A percentile compares a stretch with the other conserved stretches of the same genome.
Conservation (phyloP, 2,797 vertebrate species). For the Naso thynnoides region DNA sequence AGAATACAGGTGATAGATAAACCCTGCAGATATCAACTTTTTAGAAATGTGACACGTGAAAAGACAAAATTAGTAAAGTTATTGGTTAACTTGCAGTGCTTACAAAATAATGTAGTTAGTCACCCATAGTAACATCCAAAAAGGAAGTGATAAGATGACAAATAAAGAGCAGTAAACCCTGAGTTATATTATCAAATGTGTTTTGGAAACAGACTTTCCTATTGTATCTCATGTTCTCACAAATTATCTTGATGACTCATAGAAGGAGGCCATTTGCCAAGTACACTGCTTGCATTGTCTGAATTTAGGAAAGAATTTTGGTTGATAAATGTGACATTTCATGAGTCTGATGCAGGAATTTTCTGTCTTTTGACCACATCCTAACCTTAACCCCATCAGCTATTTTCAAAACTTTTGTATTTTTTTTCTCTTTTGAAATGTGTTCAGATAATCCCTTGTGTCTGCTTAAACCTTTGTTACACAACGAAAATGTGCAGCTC, state of each 20-base stretch:
- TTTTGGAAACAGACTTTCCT: conserved; percentile 34
- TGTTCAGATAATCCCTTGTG: conserved; percentile 29
- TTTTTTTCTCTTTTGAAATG: conserved; percentile 24
- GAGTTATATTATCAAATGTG: conserved; percentile 16
- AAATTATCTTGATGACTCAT: conserved; percentile 67
- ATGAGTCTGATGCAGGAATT: background rate
- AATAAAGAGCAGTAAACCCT: background rate
- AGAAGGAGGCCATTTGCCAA: conserved; percentile 48
- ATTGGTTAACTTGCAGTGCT: background rate
- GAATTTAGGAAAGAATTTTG: conserved; percentile 52
- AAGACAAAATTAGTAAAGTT: background rate
- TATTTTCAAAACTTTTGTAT: conserved; percentile 6
- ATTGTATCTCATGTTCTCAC: conserved; percentile 58
- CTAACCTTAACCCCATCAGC: background rate
- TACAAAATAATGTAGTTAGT: background rate
- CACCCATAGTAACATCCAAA: background rate
- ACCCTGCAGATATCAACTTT: background rate
- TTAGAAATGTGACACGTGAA: background rate
- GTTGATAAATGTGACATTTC: conserved; percentile 57
- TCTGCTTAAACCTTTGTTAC: conserved; percentile 50
- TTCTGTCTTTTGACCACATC: conserved; percentile 4
- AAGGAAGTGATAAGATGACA: background rate
- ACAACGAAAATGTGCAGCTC: conserved; percentile 42
- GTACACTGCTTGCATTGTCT: conserved; percentile 68
- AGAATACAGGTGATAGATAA: background rate